Evolutionary conservation across 2,888 invertebrate genomes (phyloP), one percentile per base, ranked within the genome.

Genomic region (Ophion slaviceki): DNA sequence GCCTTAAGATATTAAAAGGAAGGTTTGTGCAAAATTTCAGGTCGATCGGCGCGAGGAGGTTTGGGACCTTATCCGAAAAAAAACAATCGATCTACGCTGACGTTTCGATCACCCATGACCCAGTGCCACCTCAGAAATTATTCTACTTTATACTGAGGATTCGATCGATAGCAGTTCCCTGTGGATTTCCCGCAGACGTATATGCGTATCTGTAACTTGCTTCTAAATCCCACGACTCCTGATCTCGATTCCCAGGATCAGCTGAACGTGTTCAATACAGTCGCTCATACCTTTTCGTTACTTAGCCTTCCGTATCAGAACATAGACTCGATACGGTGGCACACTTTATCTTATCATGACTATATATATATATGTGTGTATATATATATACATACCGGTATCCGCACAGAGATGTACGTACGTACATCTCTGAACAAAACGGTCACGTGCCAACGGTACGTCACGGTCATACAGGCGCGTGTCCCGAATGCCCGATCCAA

Each of bases 361-460:
- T 40, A 40, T 40, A 61, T 24, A 61, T 24, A 61, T 61, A 61
- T 53, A 61, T n/a, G 71, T 61, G 40, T 57, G 17, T 11, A 24
- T 14, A 2, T 14, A 2, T 53, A 53, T 57, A 57, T 17, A 74
- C 47, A 47, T 57, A 61, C 61, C 53, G 47, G 32, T 72, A 74
- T 59, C 64, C 64, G 79, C 24, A 53, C 45, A 71, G 45, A 62
- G 75, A 64, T 57, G 17, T 45, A 57, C 59, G 57, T 40, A 76
- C 72, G 61, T 75, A 53, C 86, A 87, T 87, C 87, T 82, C 53
- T 14, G 53, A 53, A 89, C 90, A 91, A 92, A 92, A 91, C 90
- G 90, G 90, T 92, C 92, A 92, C 92, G 92, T 90, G 91, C 90
- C 89, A 88, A 87, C 87, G 90, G 90, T 91, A 89, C 90, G 90